phyloP scores from a whole-genome alignment of 2,888 invertebrate genomes.

The Galeruca laticollis region DNA sequence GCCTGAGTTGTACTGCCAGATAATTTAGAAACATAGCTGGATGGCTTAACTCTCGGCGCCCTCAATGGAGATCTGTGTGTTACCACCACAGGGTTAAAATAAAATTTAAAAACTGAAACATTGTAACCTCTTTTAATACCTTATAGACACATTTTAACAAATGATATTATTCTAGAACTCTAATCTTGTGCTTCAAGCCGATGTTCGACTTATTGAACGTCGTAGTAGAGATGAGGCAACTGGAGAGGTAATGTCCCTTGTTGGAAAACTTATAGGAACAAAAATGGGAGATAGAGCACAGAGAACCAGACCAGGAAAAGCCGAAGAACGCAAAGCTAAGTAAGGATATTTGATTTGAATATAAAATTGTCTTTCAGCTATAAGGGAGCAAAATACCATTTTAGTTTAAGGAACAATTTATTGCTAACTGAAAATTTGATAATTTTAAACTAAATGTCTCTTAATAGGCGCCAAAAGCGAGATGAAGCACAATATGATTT shows the following conservation, averaged over 20 bases:
- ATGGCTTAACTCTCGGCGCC: too few relatives aligned
- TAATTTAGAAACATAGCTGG: conserved; percentile 49
- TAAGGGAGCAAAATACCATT: not conserved
- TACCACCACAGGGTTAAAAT: too few relatives aligned
- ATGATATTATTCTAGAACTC: conserved; percentile 82
- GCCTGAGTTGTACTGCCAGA: not conserved
- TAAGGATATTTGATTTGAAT: conserved; percentile 64
- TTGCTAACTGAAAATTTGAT: not conserved
- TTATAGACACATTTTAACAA: not conserved
- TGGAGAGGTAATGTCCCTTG: conserved; percentile 96
- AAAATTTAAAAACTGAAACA: conserved; percentile 26
- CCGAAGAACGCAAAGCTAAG: conserved; percentile 94
- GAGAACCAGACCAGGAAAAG: conserved; percentile 91
- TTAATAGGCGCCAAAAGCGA: conserved; percentile 81
- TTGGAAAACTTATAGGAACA: conserved; percentile 89
- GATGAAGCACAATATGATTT: conserved; percentile 95
- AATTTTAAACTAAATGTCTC: not conserved
- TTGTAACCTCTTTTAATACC: conserved; percentile 41
- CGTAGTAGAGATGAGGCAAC: conserved; percentile 99
- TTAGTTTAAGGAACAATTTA: not conserved
- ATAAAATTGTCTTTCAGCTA: not conserved
- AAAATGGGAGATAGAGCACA: conserved; percentile 98
- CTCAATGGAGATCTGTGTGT: too few relatives aligned
- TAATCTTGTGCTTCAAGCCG: conserved; percentile 99
- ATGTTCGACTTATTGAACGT: conserved; percentile 95